Evolutionary conservation across 1,140 invertebrate species (phyloP).

Genomic region (Mamestra configurata): DNA sequence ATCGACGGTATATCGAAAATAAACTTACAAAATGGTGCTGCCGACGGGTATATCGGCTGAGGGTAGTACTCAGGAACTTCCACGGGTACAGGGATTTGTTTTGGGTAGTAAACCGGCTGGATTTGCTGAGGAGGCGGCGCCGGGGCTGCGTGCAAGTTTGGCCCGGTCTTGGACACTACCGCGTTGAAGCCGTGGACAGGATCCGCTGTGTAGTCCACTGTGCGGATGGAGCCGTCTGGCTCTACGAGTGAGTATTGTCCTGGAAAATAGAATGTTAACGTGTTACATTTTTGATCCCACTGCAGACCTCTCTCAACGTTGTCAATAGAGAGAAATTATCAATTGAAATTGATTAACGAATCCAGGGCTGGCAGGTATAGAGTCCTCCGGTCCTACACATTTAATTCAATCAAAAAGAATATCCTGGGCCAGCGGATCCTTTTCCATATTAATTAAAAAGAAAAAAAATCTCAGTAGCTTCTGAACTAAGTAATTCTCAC

Average conservation of each 20-base stretch:
- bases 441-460: too few relatives aligned
- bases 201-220: conserved; percentile 90
- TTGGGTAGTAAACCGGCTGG: conserved; percentile 59
- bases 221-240: conserved; percentile 91
- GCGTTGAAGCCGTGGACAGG: conserved; percentile 89
- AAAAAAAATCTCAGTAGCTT: too few relatives aligned
- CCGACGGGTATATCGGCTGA: conserved; percentile 20
- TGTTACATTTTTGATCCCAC: neutral
- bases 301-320: too few relatives aligned
- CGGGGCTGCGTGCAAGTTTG: conserved; percentile 84
- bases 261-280: conserved; percentile 57
- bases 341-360: too few relatives aligned
- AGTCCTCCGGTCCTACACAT: too few relatives aligned
- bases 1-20: too few relatives aligned
- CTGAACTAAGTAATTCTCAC: too few relatives aligned
- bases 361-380: too few relatives aligned
- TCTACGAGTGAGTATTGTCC: conserved; percentile 91
- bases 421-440: too few relatives aligned
- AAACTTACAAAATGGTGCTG: conserved; percentile 25
- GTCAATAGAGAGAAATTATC: too few relatives aligned
- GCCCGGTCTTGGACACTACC: conserved; percentile 88
- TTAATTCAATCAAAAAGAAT: too few relatives aligned
- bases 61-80: conserved; percentile 64
- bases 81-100: conserved; percentile 74
- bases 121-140: conserved; percentile 62